Conservation (phyloP, 2,113 vertebrate genomes). For the Corvus moneduloides region DNA sequence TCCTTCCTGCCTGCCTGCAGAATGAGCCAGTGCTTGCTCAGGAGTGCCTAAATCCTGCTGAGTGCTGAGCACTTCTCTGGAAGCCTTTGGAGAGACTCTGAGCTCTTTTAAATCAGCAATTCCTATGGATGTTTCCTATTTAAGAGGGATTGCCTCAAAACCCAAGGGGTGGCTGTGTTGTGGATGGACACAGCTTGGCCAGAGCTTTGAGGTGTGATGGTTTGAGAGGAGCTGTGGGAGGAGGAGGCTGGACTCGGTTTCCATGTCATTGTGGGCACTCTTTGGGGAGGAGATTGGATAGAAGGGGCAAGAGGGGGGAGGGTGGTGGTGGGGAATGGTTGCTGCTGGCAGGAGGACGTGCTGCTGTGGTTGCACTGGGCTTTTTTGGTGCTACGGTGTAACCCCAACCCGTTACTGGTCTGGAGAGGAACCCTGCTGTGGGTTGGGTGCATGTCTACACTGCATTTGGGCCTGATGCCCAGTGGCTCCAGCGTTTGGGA, state of each 20-base stretch:
- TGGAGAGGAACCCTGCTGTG: background rate
- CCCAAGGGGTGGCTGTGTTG: background rate
- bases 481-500: background rate
- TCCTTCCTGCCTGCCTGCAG: background rate
- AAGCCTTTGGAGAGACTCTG: background rate
- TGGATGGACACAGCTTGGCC: background rate
- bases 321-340: background rate
- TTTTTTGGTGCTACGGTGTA: background rate
- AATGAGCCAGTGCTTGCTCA: background rate
- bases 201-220: background rate
- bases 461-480: rapidly evolving
- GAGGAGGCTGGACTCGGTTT: background rate
- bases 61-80: background rate
- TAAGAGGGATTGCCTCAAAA: background rate
- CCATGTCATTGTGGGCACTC: background rate
- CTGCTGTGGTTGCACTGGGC: background rate
- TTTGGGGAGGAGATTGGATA: background rate
- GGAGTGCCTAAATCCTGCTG: background rate
- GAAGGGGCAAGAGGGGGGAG: background rate
- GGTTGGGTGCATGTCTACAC: rapidly evolving
- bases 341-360: background rate
- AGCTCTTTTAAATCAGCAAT: background rate
- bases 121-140: background rate
- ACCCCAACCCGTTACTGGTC: background rate
- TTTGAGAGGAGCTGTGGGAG: background rate